These are phyloP conservation scores for Carpatolechia fugitivella DNA, from an alignment of 2,888 invertebrate species.

Conservation along the genomic window DNA sequence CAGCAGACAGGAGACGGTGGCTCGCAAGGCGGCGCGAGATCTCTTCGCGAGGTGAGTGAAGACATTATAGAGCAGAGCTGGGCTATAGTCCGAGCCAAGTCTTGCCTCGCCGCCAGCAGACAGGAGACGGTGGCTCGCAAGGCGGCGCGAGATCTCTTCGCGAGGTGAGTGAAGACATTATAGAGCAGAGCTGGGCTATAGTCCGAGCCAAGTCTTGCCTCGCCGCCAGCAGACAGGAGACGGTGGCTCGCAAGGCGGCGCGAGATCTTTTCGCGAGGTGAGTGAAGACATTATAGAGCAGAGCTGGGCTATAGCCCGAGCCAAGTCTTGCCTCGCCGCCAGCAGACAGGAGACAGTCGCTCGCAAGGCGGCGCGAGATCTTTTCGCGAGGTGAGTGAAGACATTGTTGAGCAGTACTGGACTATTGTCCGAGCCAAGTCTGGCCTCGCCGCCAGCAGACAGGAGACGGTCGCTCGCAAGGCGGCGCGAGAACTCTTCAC, in stretches of 20 bases:
- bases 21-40: conserved; percentile 91
- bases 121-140: conserved; percentile 93
- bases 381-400: conserved; percentile 88
- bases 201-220: conserved; percentile 83
- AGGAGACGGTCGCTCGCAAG: conserved; percentile 92
- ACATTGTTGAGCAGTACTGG: conserved; percentile 73
- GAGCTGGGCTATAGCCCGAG: conserved; percentile 71
- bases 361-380: conserved; percentile 90
- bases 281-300: too few relatives aligned
- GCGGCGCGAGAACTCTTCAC: conserved; percentile 93
- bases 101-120: conserved; percentile 90
- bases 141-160: conserved; percentile 92
- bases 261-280: conserved; percentile 91
- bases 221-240: conserved; percentile 91
- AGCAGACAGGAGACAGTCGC: conserved; percentile 92
- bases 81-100: conserved; percentile 74
- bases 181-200: conserved; percentile 72
- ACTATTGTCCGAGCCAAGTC: conserved; percentile 77
- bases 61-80: conserved; percentile 71
- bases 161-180: conserved; percentile 83
- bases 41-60: conserved; percentile 86
- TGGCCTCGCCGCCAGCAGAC: conserved; percentile 90
- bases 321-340: conserved; percentile 87
- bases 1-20: conserved; percentile 91
- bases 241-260: conserved; percentile 92